These are phyloP conservation scores for Vesta saturnalis DNA, from an alignment of 2,888 invertebrate genomes.

Conservation along the genomic window DNA sequence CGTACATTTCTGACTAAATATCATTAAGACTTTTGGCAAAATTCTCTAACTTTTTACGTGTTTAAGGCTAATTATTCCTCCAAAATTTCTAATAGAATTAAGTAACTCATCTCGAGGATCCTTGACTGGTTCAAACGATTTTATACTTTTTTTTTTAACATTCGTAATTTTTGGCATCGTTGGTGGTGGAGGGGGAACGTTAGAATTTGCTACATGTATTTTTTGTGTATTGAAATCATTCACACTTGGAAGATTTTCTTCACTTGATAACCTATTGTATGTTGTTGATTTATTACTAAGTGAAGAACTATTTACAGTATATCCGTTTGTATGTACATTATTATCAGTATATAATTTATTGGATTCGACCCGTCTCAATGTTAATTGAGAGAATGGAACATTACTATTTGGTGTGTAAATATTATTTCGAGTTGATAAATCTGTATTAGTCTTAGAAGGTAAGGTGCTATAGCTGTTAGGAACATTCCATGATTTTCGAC, in stretches of 20 bases:
- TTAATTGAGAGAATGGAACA: conserved; percentile 62
- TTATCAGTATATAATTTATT: conserved; percentile 43
- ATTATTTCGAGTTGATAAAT: conserved; percentile 26
- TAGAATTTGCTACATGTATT: neutral
- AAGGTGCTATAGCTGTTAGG: conserved; percentile 48
- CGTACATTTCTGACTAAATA: neutral
- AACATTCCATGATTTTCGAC: conserved; percentile 50
- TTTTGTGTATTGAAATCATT: conserved; percentile 13
- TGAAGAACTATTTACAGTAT: neutral
- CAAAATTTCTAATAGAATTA: conserved; percentile 77
- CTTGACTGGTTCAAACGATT: conserved; percentile 46
- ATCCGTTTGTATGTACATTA: neutral
- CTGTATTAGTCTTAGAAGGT: conserved; percentile 45
- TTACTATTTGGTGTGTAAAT: conserved; percentile 44
- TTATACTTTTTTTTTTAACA: conserved; percentile 44
- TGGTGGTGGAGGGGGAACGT: conserved; percentile 57
- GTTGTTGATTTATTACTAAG: conserved; percentile 19
- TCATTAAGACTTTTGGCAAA: conserved; percentile 36
- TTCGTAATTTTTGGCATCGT: conserved; percentile 52
- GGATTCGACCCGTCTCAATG: conserved; percentile 63
- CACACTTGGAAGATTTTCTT: no score
- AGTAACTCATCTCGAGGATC: conserved; percentile 75
- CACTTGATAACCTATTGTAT: conserved; percentile 24
- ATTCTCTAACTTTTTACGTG: conserved; percentile 46
- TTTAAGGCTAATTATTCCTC: conserved; percentile 61